Base-by-base conservation (phyloP, 2,113 vertebrate genomes). In the Nanorana parkeri region DNA sequence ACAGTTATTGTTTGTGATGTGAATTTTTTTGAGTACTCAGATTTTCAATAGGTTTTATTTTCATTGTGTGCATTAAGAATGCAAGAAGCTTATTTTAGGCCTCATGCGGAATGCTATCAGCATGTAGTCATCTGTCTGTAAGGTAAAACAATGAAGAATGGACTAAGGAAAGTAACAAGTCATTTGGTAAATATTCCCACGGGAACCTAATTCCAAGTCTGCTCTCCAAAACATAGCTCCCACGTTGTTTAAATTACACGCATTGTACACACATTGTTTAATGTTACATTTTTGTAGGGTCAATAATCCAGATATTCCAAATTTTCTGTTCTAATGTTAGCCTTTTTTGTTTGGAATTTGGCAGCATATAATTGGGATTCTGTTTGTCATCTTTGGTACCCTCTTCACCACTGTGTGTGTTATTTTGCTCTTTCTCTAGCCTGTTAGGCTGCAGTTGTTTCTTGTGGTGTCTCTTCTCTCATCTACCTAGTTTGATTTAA, bases 131-230 rank as follows among this genome's bases (percentile, higher is more conserved):
- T 87, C 36, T 86, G 89, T 89, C 68, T 87, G 90, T 80, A 65
- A 54, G 16, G 74, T 60, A 85, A 75, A 91, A 90, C 89, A 89
- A 81, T 89, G 75, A 85, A 87, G 69, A 90, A 87, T 85, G 54
- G 77, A 84, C 29, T 87, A 77, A 87, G 84, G 77, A 88, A 89
- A 89, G 76, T 73, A 76, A 24, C 69, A 26, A 47, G 80, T 85
- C 87, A 84, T 83, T 77, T 16, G 77, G 76, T 84, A 86, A 28
- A 0, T 87, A 88, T 92, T 91, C 87, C 88, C 87, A 89, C 79
- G 88, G 84, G 85, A 88, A 84, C 85, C 74, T 66, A 83, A 61
- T 80, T 89, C 54, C 84, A 17, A 85, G 66, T 84, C 80, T 83
- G 2, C 81, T 86, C 73, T 87, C 84, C 86, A 21, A 82, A 85